Evolutionary conservation across 2,113 vertebrate species (phyloP), one percentile per base, ranked within the genome.

Genomic region (Micronisus gabar): DNA sequence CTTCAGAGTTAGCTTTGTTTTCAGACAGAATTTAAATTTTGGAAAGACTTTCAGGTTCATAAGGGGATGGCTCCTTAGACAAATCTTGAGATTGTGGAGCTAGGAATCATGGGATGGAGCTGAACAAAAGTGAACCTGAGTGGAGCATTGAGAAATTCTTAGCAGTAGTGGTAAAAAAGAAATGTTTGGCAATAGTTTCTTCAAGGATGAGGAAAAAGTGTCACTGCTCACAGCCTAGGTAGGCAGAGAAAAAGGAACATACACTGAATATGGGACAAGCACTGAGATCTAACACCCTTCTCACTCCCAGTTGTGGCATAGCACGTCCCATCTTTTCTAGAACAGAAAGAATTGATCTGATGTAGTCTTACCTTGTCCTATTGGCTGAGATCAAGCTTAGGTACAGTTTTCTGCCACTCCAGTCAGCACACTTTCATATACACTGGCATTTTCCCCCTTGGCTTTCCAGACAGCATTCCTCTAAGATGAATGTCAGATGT

Each of bases 21-120:
- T 62, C 86, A 93, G 53, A 48, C 32, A 81, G 76, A 95, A 93
- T 91, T 93, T 90, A 78, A 91, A 93, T 81, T 76, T 59, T 84
- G 27, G 50, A 62, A 91, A 73, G 56, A 85, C 40, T 72, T 2
- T 3, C 40, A 82, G 25, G 8, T 75, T 93, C 53, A 29, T 76
- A 75, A 79, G 20, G 22, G 26, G 19, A 27, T 70, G 58, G 27
- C 7, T 86, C 34, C 52, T 86, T 58, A 59, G 26, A 79, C 30
- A 73, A 59, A 84, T 68, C 50, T 65, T 62, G 52, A 89, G 47
- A 61, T 11, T 76, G 53, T 36, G 15, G 52, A 96, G 38, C 11
- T 53, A 56, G 26, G 26, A 92, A 72, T 81, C 50, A 59, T 25
- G 21, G 27, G 43, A 81, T 48, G 8, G 23, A 83, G 13, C 18